Conservation (phyloP, 2,113 vertebrate species). For the Podiceps cristatus region DNA sequence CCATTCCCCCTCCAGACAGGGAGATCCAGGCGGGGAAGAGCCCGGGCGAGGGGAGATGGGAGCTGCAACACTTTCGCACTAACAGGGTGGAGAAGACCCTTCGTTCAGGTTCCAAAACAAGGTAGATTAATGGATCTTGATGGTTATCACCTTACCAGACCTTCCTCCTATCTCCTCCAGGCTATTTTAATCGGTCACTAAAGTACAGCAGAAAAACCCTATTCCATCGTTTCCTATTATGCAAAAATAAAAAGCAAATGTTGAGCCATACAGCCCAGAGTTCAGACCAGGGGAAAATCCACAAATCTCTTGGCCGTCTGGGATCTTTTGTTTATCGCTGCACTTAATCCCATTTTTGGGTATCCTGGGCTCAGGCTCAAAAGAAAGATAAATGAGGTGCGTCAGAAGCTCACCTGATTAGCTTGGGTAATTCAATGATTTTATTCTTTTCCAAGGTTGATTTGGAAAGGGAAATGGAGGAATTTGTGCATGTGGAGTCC, state of each 20-base stretch:
- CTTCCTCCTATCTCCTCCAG: background rate
- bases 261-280: background rate
- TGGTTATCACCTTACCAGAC: background rate
- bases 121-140: background rate
- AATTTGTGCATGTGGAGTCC: background rate
- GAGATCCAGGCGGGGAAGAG: background rate
- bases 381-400: conserved; percentile 68
- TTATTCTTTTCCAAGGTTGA: background rate
- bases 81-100: background rate
- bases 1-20: background rate
- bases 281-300: conserved; percentile 64
- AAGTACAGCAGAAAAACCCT: background rate
- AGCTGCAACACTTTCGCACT: background rate
- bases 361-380: background rate
- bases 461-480: background rate
- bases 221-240: background rate
- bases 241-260: conserved; percentile 67
- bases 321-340: conserved; percentile 50
- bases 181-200: background rate
- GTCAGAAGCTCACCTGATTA: conserved; percentile 65
- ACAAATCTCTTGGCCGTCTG: conserved; percentile 63
- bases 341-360: conserved; percentile 62
- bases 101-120: background rate
- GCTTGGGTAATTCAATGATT: conserved; percentile 34
- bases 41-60: background rate